Conservation (phyloP, 2,888 invertebrate species). For the Zaprionus bogoriensis region DNA sequence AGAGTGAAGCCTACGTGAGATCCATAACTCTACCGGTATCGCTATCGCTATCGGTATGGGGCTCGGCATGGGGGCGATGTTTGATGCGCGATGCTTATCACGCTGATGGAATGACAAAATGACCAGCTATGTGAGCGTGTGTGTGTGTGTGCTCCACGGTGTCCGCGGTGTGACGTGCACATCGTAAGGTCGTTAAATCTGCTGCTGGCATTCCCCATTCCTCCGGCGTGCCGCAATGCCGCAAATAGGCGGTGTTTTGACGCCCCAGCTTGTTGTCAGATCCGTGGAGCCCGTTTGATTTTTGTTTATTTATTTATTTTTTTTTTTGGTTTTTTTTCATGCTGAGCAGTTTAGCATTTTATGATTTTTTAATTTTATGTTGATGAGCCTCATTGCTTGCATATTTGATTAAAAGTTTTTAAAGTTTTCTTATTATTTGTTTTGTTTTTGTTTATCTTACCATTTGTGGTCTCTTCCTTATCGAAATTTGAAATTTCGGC, state of each 20-base stretch:
- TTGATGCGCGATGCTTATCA: conserved; percentile 54
- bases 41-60: background rate
- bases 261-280: conserved; percentile 67
- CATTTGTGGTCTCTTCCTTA: conserved; percentile 34
- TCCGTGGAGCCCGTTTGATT: conserved; percentile 35
- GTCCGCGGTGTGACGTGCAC: conserved; percentile 30
- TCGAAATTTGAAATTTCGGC: background rate
- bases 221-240: conserved; percentile 40
- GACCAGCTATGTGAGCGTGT: conserved; percentile 24
- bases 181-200: conserved; percentile 41
- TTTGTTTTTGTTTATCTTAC: conserved; percentile 35
- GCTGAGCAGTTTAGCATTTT: conserved; percentile 78
- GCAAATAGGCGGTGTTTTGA: conserved; percentile 70
- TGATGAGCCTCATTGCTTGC: conserved; percentile 76
- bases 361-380: conserved; percentile 78
- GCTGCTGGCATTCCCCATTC: conserved; percentile 25
- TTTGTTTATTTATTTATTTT: conserved; percentile 23
- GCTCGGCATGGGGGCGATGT: conserved; percentile 42
- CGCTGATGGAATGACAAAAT: conserved; percentile 69
- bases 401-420: conserved; percentile 65
- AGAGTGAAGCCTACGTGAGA: conserved; percentile 21
- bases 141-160: background rate
- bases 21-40: conserved; percentile 26
- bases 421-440: conserved; percentile 28
- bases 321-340: conserved; percentile 56